Base-by-base conservation (phyloP, 2,888 invertebrate species). In the Pterobdella sp. region DNA sequence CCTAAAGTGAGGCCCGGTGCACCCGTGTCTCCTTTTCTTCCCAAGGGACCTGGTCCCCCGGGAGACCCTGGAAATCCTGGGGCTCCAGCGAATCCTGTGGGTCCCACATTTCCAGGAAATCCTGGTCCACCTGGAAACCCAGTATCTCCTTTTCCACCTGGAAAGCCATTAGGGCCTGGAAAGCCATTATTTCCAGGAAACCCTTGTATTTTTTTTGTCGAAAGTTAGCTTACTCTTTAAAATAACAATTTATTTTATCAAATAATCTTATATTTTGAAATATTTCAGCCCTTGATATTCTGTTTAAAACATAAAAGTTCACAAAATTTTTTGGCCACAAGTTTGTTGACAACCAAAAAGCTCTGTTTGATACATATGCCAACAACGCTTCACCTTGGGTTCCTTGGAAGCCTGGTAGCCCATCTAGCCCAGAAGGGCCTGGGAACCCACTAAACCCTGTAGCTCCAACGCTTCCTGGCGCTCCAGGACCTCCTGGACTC, bases 21-120 rank as follows among this genome's bases (percentile, higher is more conserved):
- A 60, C 71, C 71, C 26, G 71, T 71, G 26, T 60, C 71, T 56
- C 71, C 71, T 34, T n/a, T 1, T 4, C 26, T 18, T 35, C 71
- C 71, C 73, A 32, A 65, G 4, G 14, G 35, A 66, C 49, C 71
- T n/a, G 71, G 34, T 2, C 32, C 56, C 10, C 76, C 76, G 26
- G 7, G 29, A 35, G 36, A 7, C 10, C 77, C 77, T 60, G 74
- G 60, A n/a, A 60, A 63, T 67, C 77, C 77, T 36, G 68, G 29
- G 64, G 18, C 34, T 31, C 71, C 71, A 60, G 35, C 26, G 10
- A 35, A 18, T 56, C 71, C 71, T 1, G 26, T 34, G 10, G 60
- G 34, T 63, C 71, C 71, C 3, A 18, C n/a, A 14, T n/a, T 18
- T n/a, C 71, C 71, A 7, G 35, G 49, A 35, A 2, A 3, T 18